Evolutionary conservation across 2,113 vertebrate species (phyloP), one percentile per base, ranked within the genome.

Genomic region (Bucco capensis): DNA sequence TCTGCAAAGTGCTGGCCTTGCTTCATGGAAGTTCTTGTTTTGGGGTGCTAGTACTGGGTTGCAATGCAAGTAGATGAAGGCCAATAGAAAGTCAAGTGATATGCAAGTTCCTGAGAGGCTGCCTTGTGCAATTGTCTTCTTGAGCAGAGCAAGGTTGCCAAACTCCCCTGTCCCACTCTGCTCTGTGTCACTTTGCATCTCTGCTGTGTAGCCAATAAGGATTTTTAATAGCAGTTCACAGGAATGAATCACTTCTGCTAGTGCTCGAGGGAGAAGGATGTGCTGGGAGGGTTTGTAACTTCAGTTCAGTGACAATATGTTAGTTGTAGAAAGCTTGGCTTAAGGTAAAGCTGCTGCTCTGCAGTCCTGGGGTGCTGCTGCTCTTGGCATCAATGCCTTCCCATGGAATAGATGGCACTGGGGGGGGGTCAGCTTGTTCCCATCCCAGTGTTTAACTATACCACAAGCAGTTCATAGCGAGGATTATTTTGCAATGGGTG

Each of bases 141-240:
- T 47, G 15, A 8, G 10, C 35, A 1, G 57, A 73, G 21, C 2
- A 0, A 15, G 6, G 64, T 5, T 73, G 64, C 80, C 22, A 3
- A 17, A 23, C 49, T 62, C 83, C 86, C 54, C 35, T 4, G 3
- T 27, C 25, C 62, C 2, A 1, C 62, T 72, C 51, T 25, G 61
- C 79, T 58, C 28, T 0, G 0, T 21, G 58, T 31, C 5, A 1
- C 62, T 69, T 40, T 9, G 28, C 33, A 81, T 53, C 1, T 18
- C 47, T 35, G 16, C 23, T 23, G 16, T 19, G 61, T 11, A 27
- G 44, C 77, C 35, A 40, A 0, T 1, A 5, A 56, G 16, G 10
- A 4, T 27, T 86, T 67, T 35, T 17, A 57, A 14, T 2, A 60
- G 42, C n/a, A 9, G 28, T 33, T 66, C 19, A 30, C 2, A 0